Evolutionary conservation across 2,797 vertebrate species (phyloP).

Genomic region (Gymnoscopelus braueri): DNA sequence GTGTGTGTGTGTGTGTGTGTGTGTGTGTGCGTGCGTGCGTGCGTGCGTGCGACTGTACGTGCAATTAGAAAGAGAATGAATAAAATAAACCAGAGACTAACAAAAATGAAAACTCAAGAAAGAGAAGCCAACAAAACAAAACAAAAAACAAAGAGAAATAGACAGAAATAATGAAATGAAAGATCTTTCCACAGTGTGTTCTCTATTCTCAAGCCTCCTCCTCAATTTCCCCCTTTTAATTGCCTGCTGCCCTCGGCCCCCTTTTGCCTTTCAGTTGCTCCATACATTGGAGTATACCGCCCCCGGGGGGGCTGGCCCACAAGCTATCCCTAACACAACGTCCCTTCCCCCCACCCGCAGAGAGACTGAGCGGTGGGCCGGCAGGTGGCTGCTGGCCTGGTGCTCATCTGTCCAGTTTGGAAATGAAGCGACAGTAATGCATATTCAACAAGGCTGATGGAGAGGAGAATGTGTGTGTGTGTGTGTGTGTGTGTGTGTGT

Average conservation of each 20-base stretch:
- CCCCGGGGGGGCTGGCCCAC: slow-evolving; percentile 36
- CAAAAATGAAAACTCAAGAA: slow-evolving; percentile 18
- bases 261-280: slow-evolving; percentile 57
- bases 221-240: slow-evolving; percentile 49
- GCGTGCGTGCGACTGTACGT: slow-evolving; percentile 3
- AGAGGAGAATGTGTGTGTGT: slow-evolving; percentile 29
- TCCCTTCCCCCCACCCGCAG: slow-evolving; percentile 22
- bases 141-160: neutral
- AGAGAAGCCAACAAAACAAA: neutral
- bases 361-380: slow-evolving; percentile 54
- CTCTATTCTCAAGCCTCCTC: slow-evolving; percentile 34
- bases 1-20: neutral
- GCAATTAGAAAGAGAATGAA: neutral
- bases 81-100: slow-evolving; percentile 17
- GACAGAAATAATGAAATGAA: slow-evolving; percentile 20
- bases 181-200: slow-evolving; percentile 31
- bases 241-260: slow-evolving; percentile 52
- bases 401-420: slow-evolving; percentile 66
- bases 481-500: slow-evolving; percentile 25
- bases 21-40: slow-evolving; percentile 9
- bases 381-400: slow-evolving; percentile 67
- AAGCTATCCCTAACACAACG: slow-evolving; percentile 46
- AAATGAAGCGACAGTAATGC: slow-evolving; percentile 58
- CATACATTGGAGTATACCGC: slow-evolving; percentile 30
- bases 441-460: slow-evolving; percentile 65